A percentile compares a stretch with the other conserved stretches of the same genome.
Conservation (phyloP, 2,113 vertebrate species). For the Ammospiza caudacuta region DNA sequence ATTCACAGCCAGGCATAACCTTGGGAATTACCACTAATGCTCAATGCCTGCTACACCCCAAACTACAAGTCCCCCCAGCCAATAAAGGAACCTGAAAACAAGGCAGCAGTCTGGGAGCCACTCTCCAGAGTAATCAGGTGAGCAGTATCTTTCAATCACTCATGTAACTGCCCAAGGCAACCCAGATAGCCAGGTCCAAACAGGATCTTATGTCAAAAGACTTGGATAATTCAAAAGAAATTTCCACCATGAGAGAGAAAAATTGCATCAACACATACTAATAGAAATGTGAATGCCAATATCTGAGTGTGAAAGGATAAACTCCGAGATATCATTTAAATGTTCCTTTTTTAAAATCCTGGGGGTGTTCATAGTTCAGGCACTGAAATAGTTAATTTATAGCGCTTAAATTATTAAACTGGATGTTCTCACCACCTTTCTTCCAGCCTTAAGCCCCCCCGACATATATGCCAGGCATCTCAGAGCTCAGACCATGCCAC, state of each 20-base stretch:
- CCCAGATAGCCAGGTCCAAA: not conserved
- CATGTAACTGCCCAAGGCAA: not conserved
- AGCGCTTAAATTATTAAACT: not conserved
- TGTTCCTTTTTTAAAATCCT: not conserved
- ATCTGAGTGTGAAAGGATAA: not conserved
- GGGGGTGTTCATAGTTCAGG: not conserved
- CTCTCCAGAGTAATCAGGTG: not conserved
- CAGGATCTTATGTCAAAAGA: not conserved
- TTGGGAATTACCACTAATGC: not conserved
- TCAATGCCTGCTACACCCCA: not conserved
- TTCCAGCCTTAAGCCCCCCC: not conserved
- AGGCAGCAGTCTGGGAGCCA: not conserved
- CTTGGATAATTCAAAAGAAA: not conserved
- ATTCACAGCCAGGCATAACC: not conserved
- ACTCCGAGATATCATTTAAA: not conserved
- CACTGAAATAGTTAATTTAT: not conserved
- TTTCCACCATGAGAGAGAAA: not conserved
- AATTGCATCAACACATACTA: not conserved
- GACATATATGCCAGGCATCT: accelerated
- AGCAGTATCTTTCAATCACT: not conserved
- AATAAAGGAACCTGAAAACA: not conserved
- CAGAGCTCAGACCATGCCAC: not conserved
- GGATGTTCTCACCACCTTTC: not conserved
- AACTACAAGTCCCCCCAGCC: not conserved
- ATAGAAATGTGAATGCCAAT: not conserved